A percentile compares a stretch with the other conserved stretches of the same genome.
Evolutionary conservation across 2,888 invertebrate genomes (phyloP).

Genomic region (Drosophila incognita): DNA sequence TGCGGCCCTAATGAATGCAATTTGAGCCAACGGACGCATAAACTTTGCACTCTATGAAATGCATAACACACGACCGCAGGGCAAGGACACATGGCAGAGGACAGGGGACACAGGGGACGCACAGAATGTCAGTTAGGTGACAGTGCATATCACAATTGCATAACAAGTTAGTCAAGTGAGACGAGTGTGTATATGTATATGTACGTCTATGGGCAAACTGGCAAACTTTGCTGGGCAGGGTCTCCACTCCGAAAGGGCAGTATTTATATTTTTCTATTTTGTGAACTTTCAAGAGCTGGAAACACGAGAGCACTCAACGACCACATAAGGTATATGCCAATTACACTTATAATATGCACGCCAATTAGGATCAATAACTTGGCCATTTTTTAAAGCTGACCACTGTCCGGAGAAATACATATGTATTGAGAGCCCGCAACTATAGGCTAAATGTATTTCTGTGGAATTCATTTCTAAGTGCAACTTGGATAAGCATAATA

Average conservation of each 20-base stretch:
- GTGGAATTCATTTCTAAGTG: neutral
- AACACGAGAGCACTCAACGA: neutral
- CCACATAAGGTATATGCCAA: neutral
- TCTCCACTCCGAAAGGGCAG: neutral
- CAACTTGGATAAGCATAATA: neutral
- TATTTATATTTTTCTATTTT: neutral
- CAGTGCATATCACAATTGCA: slow-evolving; percentile 33
- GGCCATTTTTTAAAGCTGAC: neutral
- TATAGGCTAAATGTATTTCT: neutral
- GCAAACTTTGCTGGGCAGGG: neutral
- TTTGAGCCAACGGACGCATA: slow-evolving; percentile 50
- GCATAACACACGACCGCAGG: slow-evolving; percentile 2
- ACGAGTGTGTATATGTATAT: neutral
- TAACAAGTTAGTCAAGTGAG: slow-evolving; percentile 2
- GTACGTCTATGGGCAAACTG: neutral
- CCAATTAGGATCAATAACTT: neutral
- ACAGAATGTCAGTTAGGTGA: slow-evolving; percentile 10
- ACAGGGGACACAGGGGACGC: neutral
- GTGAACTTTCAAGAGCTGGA: slow-evolving; percentile 2
- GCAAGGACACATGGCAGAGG: slow-evolving; percentile 2
- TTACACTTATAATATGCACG: neutral
- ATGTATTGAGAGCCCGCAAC: neutral
- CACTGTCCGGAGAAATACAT: neutral
- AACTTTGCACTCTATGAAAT: slow-evolving; percentile 52
- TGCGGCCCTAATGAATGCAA: slow-evolving; percentile 57